These are phyloP conservation scores for Rhyacophila evoluta DNA, from an alignment of 2,888 invertebrate species.

Conservation along the genomic window DNA sequence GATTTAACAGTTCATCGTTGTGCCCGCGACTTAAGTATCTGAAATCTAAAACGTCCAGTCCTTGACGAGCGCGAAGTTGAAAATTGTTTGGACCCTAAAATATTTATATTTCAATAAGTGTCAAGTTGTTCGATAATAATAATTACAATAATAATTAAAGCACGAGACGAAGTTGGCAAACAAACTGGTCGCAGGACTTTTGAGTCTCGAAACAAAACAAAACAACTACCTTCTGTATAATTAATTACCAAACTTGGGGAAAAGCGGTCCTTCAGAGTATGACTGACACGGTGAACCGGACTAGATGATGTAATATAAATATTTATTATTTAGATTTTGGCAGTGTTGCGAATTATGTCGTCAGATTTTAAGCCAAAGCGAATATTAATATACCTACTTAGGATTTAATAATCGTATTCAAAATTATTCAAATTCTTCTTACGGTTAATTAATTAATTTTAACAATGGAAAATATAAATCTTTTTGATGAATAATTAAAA, in stretches of 20 bases:
- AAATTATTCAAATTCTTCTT: too few species aligned
- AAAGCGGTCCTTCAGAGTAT: constrained; percentile 4
- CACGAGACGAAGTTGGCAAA: background rate
- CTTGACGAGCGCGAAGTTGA: background rate
- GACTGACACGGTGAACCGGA: background rate
- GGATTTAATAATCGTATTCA: too few species aligned
- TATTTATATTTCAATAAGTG: constrained; percentile 14
- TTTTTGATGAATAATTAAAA: too few species aligned
- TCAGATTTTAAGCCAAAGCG: background rate
- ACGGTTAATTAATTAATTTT: too few species aligned
- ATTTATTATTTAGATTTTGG: background rate
- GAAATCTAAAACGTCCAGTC: background rate
- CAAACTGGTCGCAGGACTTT: constrained; percentile 19
- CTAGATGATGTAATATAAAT: background rate
- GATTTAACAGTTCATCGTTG: background rate
- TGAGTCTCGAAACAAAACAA: constrained; percentile 13
- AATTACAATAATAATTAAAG: constrained; percentile 19
- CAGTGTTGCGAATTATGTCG: background rate
- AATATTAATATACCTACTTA: too few species aligned
- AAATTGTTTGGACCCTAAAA: background rate
- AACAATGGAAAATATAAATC: too few species aligned
- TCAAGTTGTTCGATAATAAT: constrained; percentile 24
- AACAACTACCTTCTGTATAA: constrained; percentile 7
- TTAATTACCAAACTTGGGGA: constrained; percentile 14
- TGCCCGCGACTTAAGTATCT: background rate